These are phyloP conservation scores for Macroteleia sp. DNA, from an alignment of 2,888 invertebrate species.

Conservation along the genomic window DNA sequence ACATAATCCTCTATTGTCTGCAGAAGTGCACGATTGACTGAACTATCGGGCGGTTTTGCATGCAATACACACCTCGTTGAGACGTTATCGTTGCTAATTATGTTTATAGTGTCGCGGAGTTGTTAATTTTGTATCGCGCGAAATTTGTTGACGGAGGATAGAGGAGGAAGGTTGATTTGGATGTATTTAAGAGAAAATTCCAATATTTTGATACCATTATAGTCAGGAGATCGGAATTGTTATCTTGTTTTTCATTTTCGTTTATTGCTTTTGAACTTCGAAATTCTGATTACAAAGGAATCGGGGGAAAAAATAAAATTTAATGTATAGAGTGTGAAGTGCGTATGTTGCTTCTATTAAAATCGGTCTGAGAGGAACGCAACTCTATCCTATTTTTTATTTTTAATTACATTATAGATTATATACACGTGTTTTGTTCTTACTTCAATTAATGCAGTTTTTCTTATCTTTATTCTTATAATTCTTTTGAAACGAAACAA, in stretches of 20 bases:
- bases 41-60: constrained; percentile 6
- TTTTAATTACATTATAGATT: constrained; percentile 33
- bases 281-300: constrained; percentile 4
- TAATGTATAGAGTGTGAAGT: constrained; percentile 24
- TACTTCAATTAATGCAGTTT: constrained; percentile 36
- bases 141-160: background rate
- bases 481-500: constrained; percentile 22
- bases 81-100: constrained; percentile 20
- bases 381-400: constrained; percentile 35
- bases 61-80: constrained; percentile 11
- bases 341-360: constrained; percentile 43
- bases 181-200: background rate
- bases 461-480: constrained; percentile 19
- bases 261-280: background rate
- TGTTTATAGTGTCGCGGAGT: background rate
- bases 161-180: background rate
- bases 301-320: background rate
- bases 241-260: background rate
- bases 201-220: background rate
- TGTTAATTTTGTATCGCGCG: background rate
- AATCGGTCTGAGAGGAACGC: constrained; percentile 44
- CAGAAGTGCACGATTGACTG: background rate
- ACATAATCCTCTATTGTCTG: constrained; percentile 21
- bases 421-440: constrained; percentile 17
- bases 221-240: background rate